These are phyloP conservation scores for Chrysolina haemoptera DNA, from an alignment of 2,888 invertebrate species.

Conservation along the genomic window DNA sequence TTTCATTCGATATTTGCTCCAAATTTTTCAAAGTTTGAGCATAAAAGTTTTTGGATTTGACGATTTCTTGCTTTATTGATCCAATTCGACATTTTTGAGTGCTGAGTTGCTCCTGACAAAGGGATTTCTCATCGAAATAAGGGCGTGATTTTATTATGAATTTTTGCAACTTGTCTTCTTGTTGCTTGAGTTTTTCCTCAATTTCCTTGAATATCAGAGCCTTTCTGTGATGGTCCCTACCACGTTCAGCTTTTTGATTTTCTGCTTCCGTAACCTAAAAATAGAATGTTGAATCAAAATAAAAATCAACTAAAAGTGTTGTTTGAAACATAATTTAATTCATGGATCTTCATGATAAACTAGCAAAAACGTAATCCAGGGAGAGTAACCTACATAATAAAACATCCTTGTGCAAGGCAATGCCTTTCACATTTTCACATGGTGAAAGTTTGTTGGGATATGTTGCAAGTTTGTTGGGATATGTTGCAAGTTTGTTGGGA, in stretches of 20 bases:
- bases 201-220: conserved; percentile 87
- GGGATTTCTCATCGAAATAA: conserved; percentile 92
- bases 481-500: no score
- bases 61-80: conserved; percentile 84
- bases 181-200: conserved; percentile 84
- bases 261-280: conserved; percentile 93
- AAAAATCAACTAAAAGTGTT: background rate
- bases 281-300: conserved; percentile 10
- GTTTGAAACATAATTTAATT: no score
- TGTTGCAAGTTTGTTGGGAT: no score
- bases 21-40: conserved; percentile 86
- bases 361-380: no score
- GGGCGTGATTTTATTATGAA: conserved; percentile 89
- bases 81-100: conserved; percentile 90
- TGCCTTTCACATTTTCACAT: no score
- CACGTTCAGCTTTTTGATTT: conserved; percentile 89
- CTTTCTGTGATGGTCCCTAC: conserved; percentile 87
- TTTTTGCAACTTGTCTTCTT: conserved; percentile 87
- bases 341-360: no score
- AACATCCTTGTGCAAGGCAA: no score
- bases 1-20: conserved; percentile 94
- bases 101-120: conserved; percentile 88
- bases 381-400: no score
- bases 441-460: no score
- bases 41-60: conserved; percentile 86